Evolutionary conservation across 1,140 invertebrate species (phyloP).

Genomic region (Hetaerina americana): DNA sequence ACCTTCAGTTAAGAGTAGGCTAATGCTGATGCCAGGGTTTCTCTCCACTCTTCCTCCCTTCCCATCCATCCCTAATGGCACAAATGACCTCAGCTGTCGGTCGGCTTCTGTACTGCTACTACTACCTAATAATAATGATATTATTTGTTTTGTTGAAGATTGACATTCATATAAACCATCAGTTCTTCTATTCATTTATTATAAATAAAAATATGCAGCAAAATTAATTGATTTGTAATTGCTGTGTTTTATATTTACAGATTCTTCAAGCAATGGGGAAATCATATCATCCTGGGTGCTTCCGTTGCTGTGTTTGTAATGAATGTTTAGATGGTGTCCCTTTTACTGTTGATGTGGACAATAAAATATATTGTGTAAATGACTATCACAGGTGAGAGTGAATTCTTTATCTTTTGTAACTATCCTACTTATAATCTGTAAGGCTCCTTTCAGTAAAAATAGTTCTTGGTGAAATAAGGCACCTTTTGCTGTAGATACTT

Average conservation of each 20-base stretch:
- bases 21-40: too few species aligned
- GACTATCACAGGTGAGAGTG: constrained; percentile 74
- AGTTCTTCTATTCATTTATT: background rate
- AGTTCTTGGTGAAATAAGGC: too few species aligned
- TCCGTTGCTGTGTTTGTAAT: constrained; percentile 94
- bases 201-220: constrained; percentile 3
- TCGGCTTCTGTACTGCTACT: too few species aligned
- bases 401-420: background rate
- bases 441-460: too few species aligned
- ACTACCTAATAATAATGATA: too few species aligned
- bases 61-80: too few species aligned
- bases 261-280: constrained; percentile 99
- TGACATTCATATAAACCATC: constrained; percentile 7
- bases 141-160: too few species aligned
- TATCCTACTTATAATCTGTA: too few species aligned
- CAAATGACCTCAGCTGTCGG: too few species aligned
- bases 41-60: too few species aligned
- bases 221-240: constrained; percentile 13
- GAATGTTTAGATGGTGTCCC: constrained; percentile 96
- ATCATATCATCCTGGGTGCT: constrained; percentile 97
- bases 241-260: constrained; percentile 40
- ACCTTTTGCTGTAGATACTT: too few species aligned
- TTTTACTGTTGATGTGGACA: constrained; percentile 94
- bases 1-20: too few species aligned
- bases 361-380: constrained; percentile 97